These are phyloP conservation scores for Drosophila testacea DNA, from an alignment of 2,888 invertebrate genomes.

Conservation along the genomic window DNA sequence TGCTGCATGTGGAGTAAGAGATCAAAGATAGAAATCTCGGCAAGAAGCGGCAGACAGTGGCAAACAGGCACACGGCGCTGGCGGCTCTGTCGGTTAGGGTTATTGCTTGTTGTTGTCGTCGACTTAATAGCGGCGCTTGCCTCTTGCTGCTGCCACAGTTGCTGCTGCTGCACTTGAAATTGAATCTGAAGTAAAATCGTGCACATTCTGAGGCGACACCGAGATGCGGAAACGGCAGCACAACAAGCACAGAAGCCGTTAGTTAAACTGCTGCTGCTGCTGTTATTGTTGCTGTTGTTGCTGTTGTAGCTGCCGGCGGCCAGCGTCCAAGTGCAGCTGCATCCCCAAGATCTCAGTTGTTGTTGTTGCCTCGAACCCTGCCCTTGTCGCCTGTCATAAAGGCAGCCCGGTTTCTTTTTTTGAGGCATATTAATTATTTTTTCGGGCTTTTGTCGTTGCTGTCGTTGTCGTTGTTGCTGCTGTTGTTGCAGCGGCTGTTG, in stretches of 20 bases:
- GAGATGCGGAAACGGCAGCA: constrained; percentile 83
- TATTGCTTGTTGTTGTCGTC: constrained; percentile 83
- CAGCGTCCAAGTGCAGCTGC: constrained; percentile 75
- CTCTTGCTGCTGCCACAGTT: constrained; percentile 49
- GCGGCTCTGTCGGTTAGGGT: constrained; percentile 68
- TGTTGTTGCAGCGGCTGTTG: constrained; percentile 40
- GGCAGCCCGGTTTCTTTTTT: constrained; percentile 60
- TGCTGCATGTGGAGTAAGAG: constrained; percentile 83
- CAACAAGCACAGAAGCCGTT: constrained; percentile 81
- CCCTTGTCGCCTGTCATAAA: constrained; percentile 82
- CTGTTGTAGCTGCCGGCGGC: constrained; percentile 61
- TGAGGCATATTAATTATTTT: constrained; percentile 84
- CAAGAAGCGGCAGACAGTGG: constrained; percentile 80
- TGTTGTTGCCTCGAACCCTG: constrained; percentile 61
- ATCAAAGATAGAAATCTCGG: constrained; percentile 83
- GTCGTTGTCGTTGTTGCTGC: constrained; percentile 47
- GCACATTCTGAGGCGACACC: constrained; percentile 81
- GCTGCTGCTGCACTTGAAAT: constrained; percentile 80
- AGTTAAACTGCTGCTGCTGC: constrained; percentile 74
- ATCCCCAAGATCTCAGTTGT: constrained; percentile 47
- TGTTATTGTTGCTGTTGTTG: constrained; percentile 53
- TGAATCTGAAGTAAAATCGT: constrained; percentile 79
- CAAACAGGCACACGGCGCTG: constrained; percentile 67
- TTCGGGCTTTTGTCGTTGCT: constrained; percentile 69
- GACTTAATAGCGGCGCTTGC: constrained; percentile 81